These are phyloP conservation scores for Zoanthus sociatus DNA, from an alignment of 92 coral and sea anemone genomes.

Conservation along the genomic window DNA sequence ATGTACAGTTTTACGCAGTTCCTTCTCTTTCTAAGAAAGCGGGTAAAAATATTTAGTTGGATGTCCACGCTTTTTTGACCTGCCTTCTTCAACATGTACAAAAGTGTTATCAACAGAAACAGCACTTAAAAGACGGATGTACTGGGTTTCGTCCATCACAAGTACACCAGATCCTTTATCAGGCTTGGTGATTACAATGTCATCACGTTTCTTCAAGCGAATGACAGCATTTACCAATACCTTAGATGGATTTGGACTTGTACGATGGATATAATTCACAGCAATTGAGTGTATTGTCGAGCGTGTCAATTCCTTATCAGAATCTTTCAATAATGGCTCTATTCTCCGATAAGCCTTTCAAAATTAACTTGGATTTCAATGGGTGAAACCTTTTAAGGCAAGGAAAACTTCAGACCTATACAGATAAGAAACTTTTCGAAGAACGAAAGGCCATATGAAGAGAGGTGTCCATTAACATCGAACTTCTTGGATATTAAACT, in stretches of 20 bases:
- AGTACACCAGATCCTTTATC: constrained; percentile 6
- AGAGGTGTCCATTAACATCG: constrained; percentile 35
- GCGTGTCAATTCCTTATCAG: constrained; percentile 32
- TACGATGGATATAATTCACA: constrained; percentile 53
- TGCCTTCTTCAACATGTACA: constrained; percentile 2
- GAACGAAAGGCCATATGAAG: constrained; percentile 28
- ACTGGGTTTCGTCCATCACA: constrained; percentile 44
- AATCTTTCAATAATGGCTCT: background rate
- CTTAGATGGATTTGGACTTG: constrained; percentile 55
- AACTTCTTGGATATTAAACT: constrained; percentile 23
- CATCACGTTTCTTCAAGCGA: constrained; percentile 45
- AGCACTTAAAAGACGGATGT: constrained; percentile 21
- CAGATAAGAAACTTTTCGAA: constrained; percentile 45
- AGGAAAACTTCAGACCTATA: constrained; percentile 45
- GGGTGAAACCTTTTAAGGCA: constrained; percentile 33
- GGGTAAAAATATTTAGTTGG: constrained; percentile 29
- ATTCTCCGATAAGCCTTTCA: constrained; percentile 32
- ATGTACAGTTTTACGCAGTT: constrained; percentile 7
- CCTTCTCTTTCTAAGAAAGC: constrained; percentile 15
- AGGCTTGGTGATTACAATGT: constrained; percentile 30
- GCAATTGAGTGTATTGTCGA: constrained; percentile 46
- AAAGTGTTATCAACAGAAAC: constrained; percentile 31
- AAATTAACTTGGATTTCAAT: constrained; percentile 45
- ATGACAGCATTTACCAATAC: constrained; percentile 36
- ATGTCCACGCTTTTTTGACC: constrained; percentile 26